A percentile compares a stretch with the other conserved stretches of the same genome.
Conservation (phyloP, 2,888 invertebrate species). For the Nemurella pictetii region DNA sequence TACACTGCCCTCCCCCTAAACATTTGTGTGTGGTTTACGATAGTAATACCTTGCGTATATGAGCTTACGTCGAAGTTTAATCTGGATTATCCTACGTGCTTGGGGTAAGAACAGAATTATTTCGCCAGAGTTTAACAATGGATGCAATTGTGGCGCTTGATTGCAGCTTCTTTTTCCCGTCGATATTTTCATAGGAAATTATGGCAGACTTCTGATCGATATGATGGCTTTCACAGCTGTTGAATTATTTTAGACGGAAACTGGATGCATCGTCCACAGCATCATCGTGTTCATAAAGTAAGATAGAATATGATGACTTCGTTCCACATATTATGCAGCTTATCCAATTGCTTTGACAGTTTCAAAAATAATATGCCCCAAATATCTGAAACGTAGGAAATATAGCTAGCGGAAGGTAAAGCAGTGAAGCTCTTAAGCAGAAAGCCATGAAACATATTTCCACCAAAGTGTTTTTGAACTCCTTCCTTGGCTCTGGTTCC, state of each 20-base stretch:
- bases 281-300: neutral
- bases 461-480: too few relatives aligned
- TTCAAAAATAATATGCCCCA: neutral
- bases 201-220: neutral
- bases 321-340: neutral
- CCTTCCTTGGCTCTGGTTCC: too few relatives aligned
- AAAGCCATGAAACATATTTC: too few relatives aligned
- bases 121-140: neutral
- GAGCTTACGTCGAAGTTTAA: slow-evolving; percentile 16
- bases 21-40: neutral
- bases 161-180: neutral
- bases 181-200: neutral
- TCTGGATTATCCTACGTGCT: slow-evolving; percentile 11
- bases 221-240: neutral
- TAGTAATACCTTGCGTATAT: neutral
- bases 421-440: too few relatives aligned
- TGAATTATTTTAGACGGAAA: neutral
- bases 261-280: neutral
- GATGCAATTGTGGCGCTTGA: neutral
- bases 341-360: neutral
- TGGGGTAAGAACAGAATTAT: neutral
- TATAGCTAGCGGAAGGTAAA: too few relatives aligned
- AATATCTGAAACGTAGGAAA: too few relatives aligned
- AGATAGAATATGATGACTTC: neutral
- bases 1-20: neutral